phyloP scores from a whole-genome alignment of 2,113 vertebrate species.

The Oceanites oceanicus region DNA sequence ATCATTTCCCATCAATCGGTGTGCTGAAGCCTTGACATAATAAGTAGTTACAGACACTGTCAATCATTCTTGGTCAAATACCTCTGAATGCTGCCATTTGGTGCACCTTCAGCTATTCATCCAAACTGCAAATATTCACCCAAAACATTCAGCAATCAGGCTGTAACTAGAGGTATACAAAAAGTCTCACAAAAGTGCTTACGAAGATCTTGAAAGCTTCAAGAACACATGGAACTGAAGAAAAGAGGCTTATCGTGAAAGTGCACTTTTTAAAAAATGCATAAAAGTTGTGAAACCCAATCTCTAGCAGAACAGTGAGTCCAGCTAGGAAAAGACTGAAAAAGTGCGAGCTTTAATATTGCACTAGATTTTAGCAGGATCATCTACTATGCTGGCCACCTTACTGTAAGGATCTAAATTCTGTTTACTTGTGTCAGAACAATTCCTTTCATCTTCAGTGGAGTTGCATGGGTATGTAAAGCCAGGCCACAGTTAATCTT shows the following conservation, averaged over 20 bases:
- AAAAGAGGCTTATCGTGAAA: background rate
- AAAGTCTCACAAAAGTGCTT: background rate
- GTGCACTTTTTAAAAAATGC: background rate
- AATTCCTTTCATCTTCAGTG: background rate
- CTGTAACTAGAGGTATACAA: conserved; percentile 34
- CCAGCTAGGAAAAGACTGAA: background rate
- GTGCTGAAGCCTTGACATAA: conserved; percentile 83
- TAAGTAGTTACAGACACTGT: conserved; percentile 84
- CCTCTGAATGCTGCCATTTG: conserved; percentile 69
- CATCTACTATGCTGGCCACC: background rate
- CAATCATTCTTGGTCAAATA: conserved; percentile 83
- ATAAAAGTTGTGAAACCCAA: background rate
- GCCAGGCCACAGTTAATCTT: background rate
- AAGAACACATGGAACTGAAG: background rate
- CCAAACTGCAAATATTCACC: conserved; percentile 59
- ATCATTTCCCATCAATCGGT: conserved; percentile 87
- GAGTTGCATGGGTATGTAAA: background rate
- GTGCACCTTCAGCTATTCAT: conserved; percentile 68
- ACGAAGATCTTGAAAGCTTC: background rate
- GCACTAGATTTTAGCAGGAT: background rate
- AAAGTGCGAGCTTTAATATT: background rate
- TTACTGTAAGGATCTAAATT: background rate
- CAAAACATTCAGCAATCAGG: conserved; percentile 24
- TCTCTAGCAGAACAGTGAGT: background rate
- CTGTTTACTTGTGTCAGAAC: background rate